Evolutionary conservation across 2,113 vertebrate genomes (phyloP).

Genomic region (Thamnophis sirtalis): DNA sequence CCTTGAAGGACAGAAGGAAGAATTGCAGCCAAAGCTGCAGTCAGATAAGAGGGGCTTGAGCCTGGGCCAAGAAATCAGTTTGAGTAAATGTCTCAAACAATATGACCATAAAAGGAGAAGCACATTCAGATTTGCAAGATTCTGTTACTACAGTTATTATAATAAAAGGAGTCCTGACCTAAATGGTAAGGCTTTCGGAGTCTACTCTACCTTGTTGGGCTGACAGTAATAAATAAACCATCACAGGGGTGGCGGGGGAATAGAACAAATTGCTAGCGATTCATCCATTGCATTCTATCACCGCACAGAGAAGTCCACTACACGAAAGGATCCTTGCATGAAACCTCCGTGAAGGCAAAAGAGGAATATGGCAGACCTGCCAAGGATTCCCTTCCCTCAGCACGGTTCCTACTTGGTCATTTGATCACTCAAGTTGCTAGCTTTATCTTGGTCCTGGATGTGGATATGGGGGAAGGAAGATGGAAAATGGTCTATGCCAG

Average conservation of each 20-base stretch:
- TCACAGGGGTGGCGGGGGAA: accelerated
- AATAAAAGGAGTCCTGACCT: background rate
- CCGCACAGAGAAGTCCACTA: background rate
- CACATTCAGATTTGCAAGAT: background rate
- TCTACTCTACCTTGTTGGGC: background rate
- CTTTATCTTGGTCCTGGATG: background rate
- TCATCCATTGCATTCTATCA: background rate
- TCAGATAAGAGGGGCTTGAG: background rate
- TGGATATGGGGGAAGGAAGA: background rate
- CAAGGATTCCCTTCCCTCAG: background rate
- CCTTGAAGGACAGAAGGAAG: background rate
- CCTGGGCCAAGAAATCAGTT: background rate
- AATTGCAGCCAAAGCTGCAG: background rate
- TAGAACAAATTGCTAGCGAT: background rate
- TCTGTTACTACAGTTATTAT: background rate
- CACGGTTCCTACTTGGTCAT: background rate
- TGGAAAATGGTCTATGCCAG: background rate
- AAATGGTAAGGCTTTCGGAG: background rate
- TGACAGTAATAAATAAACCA: background rate
- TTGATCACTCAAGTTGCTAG: background rate
- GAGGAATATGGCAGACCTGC: background rate
- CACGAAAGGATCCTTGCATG: background rate
- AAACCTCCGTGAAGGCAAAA: background rate
- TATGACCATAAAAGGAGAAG: background rate
- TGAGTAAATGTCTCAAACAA: background rate